A percentile compares a stretch with the other conserved stretches of the same genome.
Evolutionary conservation across 2,797 vertebrate genomes (phyloP).

Genomic region (Gephyroberyx darwinii): DNA sequence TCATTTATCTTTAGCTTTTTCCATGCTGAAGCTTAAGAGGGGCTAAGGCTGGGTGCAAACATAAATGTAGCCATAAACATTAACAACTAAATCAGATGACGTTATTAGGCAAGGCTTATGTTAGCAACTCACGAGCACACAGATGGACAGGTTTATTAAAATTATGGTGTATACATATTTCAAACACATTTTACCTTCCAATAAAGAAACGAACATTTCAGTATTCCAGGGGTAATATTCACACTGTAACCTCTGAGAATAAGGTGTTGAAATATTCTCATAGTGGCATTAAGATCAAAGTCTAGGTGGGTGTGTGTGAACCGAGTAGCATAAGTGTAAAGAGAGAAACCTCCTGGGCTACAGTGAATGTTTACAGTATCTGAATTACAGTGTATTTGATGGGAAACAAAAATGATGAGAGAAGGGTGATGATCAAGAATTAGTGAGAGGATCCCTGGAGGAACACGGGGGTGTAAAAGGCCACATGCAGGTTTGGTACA

Average conservation of each 20-base stretch:
- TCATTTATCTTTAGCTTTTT: background rate
- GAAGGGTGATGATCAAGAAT: background rate
- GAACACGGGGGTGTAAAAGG: background rate
- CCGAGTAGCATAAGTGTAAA: no score
- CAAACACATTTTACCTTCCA: constrained; percentile 13
- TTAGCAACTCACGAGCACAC: background rate
- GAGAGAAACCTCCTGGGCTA: no score
- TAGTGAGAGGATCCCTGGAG: background rate
- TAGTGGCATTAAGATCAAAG: constrained; percentile 11
- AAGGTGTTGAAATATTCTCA: constrained; percentile 16
- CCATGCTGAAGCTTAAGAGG: background rate
- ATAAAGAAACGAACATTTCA: background rate
- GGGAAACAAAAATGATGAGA: background rate
- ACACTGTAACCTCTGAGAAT: constrained; percentile 14
- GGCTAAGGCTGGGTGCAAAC: background rate
- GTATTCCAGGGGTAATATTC: constrained; percentile 10
- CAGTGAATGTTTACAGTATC: background rate
- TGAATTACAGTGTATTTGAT: background rate
- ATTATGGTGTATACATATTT: background rate
- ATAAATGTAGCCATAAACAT: constrained; percentile 10
- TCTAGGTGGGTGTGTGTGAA: background rate
- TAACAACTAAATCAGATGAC: background rate
- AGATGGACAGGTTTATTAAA: background rate
- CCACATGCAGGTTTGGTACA: no score
- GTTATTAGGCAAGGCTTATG: constrained; percentile 1